Percentiles rank a stretch among this genome's conserved stretches.
Evolutionary conservation across 2,113 vertebrate species (phyloP).

Genomic region (Eurystomus gularis): DNA sequence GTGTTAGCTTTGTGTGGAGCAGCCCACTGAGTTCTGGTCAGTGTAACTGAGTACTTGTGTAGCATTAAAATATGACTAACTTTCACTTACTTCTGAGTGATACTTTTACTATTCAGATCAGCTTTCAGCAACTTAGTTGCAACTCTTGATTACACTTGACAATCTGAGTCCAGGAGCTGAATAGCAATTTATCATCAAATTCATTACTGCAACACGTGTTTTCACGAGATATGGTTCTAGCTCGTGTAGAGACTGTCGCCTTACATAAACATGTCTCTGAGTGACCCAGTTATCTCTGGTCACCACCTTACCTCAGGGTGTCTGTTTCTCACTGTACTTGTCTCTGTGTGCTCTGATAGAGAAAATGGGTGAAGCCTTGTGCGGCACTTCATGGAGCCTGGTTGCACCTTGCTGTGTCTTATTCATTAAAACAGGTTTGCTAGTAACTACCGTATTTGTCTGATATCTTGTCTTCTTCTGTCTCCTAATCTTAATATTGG

Average conservation of each 20-base stretch:
- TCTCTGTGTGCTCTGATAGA: not conserved
- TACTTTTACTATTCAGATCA: not conserved
- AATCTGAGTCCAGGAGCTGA: not conserved
- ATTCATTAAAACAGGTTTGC: not conserved
- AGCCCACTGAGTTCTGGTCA: not conserved
- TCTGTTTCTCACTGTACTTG: accelerated
- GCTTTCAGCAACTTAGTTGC: not conserved
- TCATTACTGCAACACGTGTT: not conserved
- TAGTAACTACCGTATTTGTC: not conserved
- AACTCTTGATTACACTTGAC: not conserved
- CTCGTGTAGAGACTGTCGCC: not conserved
- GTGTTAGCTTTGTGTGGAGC: not conserved
- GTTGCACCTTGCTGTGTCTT: accelerated
- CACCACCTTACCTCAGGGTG: not conserved
- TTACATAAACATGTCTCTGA: not conserved
- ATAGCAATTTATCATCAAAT: not conserved
- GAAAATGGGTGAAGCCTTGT: not conserved
- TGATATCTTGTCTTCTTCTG: not conserved
- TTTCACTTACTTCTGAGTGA: not conserved
- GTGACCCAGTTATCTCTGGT: not conserved
- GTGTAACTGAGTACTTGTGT: not conserved
- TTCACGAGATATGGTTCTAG: not conserved
- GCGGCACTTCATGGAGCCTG: not conserved
- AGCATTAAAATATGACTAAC: not conserved
- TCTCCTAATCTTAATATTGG: not conserved